These are phyloP conservation scores for Frieseomelitta varia DNA, from an alignment of 1,140 invertebrate species.

Conservation along the genomic window DNA sequence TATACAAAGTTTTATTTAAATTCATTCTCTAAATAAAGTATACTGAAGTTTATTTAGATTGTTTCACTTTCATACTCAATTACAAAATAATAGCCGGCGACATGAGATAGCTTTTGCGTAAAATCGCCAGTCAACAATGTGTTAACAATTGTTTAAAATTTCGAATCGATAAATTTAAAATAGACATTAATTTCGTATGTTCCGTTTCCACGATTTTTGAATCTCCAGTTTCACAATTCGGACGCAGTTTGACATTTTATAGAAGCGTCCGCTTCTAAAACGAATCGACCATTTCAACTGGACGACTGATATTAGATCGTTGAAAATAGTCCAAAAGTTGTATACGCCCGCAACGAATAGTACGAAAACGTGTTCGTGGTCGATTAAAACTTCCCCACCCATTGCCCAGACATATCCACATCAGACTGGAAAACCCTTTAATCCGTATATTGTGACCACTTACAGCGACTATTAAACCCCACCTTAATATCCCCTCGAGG, in stretches of 20 bases:
- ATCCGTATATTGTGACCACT: conserved; percentile 74
- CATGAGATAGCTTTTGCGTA: too few species aligned
- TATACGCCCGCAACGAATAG: conserved; percentile 26
- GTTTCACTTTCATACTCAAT: too few species aligned
- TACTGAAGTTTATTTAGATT: too few species aligned
- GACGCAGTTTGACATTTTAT: background rate
- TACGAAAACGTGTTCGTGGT: conserved; percentile 70
- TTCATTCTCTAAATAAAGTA: too few species aligned
- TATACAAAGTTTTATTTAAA: too few species aligned
- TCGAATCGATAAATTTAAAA: too few species aligned
- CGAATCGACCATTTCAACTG: background rate
- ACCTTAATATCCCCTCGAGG: conserved; percentile 67
- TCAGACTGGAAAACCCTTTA: conserved; percentile 65
- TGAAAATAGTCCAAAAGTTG: background rate
- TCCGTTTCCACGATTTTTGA: too few species aligned
- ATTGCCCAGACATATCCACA: conserved; percentile 42
- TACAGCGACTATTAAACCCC: conserved; percentile 75
- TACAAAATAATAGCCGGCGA: too few species aligned
- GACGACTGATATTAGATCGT: background rate
- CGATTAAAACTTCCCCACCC: conserved; percentile 65
- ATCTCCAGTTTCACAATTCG: too few species aligned
- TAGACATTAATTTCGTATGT: too few species aligned
- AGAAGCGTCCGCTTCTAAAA: background rate
- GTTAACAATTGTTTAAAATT: too few species aligned
- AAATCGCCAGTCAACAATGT: too few species aligned